Percentiles rank a stretch among this genome's conserved stretches.
phyloP scores from a whole-genome alignment of 2,797 vertebrate genomes.

The Rhynchotus rufescens region DNA sequence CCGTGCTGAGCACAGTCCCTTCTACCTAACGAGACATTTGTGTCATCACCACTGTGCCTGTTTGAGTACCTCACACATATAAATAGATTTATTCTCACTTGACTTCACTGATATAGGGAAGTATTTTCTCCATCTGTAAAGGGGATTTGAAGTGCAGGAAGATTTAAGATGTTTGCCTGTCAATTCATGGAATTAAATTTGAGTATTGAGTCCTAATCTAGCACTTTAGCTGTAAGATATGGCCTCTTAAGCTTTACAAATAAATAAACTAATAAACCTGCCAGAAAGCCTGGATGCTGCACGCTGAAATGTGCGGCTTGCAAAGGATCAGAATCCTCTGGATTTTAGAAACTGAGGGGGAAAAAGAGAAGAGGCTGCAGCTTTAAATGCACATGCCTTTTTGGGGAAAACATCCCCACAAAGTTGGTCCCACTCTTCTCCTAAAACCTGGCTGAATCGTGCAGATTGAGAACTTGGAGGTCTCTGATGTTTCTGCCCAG shows the following conservation, averaged over 20 bases:
- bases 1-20: neutral
- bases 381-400: neutral
- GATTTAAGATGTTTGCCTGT: neutral
- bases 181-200: neutral
- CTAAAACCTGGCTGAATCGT: fast-evolving
- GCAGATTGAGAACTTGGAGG: neutral
- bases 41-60: neutral
- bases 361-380: neutral
- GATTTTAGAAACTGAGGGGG: neutral
- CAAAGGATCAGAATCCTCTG: neutral
- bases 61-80: neutral
- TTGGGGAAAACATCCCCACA: neutral
- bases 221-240: neutral
- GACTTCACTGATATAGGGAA: neutral
- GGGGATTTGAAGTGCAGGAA: neutral
- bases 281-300: neutral
- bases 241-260: neutral
- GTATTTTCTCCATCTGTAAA: neutral
- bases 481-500: neutral
- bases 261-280: neutral
- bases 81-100: neutral
- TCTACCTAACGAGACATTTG: neutral
- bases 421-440: neutral
- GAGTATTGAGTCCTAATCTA: neutral
- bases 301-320: neutral